Percentiles rank a stretch among this genome's conserved stretches.
phyloP scores from a whole-genome alignment of 2,888 invertebrate genomes.

The Odontocolon sp. region DNA sequence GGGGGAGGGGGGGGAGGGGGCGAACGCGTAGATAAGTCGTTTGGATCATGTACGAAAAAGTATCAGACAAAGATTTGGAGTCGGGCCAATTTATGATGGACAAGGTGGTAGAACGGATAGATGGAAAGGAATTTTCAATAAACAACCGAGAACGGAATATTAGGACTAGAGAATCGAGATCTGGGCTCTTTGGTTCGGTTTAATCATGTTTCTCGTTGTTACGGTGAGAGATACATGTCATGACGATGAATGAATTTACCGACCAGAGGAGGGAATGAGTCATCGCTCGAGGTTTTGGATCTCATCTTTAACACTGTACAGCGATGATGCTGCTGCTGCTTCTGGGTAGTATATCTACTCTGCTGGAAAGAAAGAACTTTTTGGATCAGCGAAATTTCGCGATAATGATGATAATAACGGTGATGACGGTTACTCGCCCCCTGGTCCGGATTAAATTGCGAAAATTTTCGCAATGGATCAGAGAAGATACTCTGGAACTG shows the following conservation, averaged over 20 bases:
- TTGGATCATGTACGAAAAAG: background rate
- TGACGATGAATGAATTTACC: constrained; percentile 58
- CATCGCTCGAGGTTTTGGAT: constrained; percentile 53
- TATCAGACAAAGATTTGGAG: constrained; percentile 34
- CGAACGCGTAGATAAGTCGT: no score
- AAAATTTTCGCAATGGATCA: no score
- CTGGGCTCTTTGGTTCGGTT: background rate
- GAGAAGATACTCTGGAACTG: no score
- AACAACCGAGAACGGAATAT: constrained; percentile 49
- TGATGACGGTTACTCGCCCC: no score
- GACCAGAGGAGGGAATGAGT: constrained; percentile 51
- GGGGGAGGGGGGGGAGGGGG: background rate
- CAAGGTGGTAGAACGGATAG: constrained; percentile 17
- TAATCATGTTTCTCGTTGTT: background rate
- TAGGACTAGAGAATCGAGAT: constrained; percentile 10
- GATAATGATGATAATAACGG: no score
- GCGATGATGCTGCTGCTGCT: constrained; percentile 25
- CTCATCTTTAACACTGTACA: constrained; percentile 33
- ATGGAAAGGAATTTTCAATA: constrained; percentile 53
- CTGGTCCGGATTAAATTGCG: no score
- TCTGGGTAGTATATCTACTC: no score
- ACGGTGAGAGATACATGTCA: constrained; percentile 46
- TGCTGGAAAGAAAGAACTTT: background rate
- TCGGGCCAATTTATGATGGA: constrained; percentile 45
- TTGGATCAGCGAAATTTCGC: background rate